Base-by-base conservation (phyloP, 92 coral and sea anemone genomes). In the Virgularia gustaviana region DNA sequence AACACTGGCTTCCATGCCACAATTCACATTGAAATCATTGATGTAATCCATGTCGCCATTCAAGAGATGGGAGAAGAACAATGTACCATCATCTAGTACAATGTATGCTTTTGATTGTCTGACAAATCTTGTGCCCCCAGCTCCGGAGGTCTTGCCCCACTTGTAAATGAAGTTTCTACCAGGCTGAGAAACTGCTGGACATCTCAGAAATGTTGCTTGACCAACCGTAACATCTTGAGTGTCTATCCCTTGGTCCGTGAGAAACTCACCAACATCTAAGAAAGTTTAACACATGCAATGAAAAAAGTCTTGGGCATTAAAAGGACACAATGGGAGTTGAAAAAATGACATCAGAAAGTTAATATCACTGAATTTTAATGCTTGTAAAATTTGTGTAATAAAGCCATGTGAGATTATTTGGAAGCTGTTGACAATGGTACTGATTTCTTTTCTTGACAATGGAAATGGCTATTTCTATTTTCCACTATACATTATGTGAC, bases 1-100 rank as follows among this genome's bases (percentile, higher is more conserved):
- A 0, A 49, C 58, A 23, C 31, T 67, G 6, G 74, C 59, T 19
- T 67, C 74, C 74, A 67, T 67, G 41, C 74, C 74, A 16, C 74
- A 67, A 10, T 18, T 30, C 35, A 33, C 51, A 2, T 32, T 36
- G 11, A 23, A 7, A 1, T 30, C 19, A 29, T 67, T 67, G 18
- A 67, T 23, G 35, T 67, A 53, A 7, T 15, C 20, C 36, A 41
- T 36, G 31, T 67, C 37, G 10, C 33, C 59, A 23, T 67, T 23
- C 9, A 25, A 45, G 6, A 67, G 53, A 31, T 67, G 59, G 3
- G 74, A 67, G 34, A 43, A 67, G 42, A 67, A 67, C 39, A 67
- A 33, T 1, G 74, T 67, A 3, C 74, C 74, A 33, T 67, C 42
- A 18, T 67, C 49, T 30, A 67, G 23, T n/a, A 67, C 74, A 39